Evolutionary conservation across 2,888 invertebrate species (phyloP).

Genomic region (Cryptocephalus moraei): DNA sequence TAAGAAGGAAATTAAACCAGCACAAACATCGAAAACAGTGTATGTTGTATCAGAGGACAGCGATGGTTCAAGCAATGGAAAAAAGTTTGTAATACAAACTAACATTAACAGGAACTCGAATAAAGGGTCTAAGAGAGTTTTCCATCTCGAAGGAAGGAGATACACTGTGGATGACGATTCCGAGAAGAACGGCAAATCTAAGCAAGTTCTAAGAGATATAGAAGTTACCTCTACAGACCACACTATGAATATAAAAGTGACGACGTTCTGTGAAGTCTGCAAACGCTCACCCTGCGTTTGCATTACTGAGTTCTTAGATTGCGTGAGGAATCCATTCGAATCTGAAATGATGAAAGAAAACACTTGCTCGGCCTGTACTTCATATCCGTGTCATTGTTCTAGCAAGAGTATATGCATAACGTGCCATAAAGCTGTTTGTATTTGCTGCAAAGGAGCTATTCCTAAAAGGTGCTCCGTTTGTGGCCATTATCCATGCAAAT

Average conservation of each 20-base stretch:
- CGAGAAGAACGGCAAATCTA: background rate
- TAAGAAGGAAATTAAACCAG: background rate
- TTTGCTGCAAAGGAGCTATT: background rate
- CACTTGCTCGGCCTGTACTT: background rate
- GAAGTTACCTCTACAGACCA: slow-evolving; percentile 17
- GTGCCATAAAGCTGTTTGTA: slow-evolving; percentile 1
- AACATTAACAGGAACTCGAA: slow-evolving; percentile 6
- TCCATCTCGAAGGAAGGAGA: slow-evolving; percentile 13
- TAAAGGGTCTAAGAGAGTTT: slow-evolving; percentile 7
- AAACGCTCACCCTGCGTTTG: slow-evolving; percentile 13
- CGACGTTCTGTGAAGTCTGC: slow-evolving; percentile 14
- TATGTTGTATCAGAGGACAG: slow-evolving; percentile 19
- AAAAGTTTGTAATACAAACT: slow-evolving; percentile 24
- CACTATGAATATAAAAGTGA: slow-evolving; percentile 21
- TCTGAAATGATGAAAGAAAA: too few species aligned
- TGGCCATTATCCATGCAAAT: background rate
- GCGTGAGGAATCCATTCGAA: background rate
- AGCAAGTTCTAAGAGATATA: slow-evolving; percentile 17
- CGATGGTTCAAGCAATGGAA: slow-evolving; percentile 2
- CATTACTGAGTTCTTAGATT: background rate
- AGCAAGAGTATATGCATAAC: background rate
- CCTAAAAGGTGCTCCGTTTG: background rate
- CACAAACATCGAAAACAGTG: slow-evolving; percentile 19
- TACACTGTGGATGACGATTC: slow-evolving; percentile 11
- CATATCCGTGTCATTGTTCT: slow-evolving; percentile 1